Base-by-base conservation (phyloP, 2,888 invertebrate species). In the Yponomeuta plumbellus region DNA sequence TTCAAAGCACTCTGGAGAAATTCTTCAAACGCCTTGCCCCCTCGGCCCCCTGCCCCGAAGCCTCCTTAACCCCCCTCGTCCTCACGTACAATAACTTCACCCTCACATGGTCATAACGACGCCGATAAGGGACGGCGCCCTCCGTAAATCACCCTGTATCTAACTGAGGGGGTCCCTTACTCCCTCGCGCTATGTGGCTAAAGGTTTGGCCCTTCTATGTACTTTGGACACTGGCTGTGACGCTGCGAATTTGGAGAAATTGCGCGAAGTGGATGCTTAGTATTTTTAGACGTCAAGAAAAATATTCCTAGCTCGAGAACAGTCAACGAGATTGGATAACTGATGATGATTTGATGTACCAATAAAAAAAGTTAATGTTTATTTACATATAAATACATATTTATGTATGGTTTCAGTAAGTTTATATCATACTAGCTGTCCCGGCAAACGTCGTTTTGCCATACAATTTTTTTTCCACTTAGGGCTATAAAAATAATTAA, bases 21-120 rank as follows among this genome's bases (percentile, higher is more conserved):
- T 76, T 76, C 78, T 80, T 80, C 78, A 79, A 81, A 77, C 78
- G 79, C 66, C 67, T 70, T 75, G 22, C 67, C 77, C 77, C 80
- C 80, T 77, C 78, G 5, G 17, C 70, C 73, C 74, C 71, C 68
- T 71, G 73, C 73, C 72, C 69, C 69, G 68, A 59, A 65, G 67
- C 44, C 71, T 71, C 75, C 74, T 75, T 78, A 73, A 73, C 69
- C 73, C 75, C 76, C 78, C 74, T 74, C 79, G 13, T 52, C 44
- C 44, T 52, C 44, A 52, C 76, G 80, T 79, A 85, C 85, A 84
- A 85, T 86, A 85, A 83, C 85, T 83, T 80, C 86, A 81, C 88
- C 88, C 90, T 91, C 90, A 91, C 90, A 91, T 91, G 91, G 91
- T 91, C 91, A 91, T 90, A 90, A 90, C 90, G 88, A 86, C 85